phyloP scores from a whole-genome alignment of 2,797 vertebrate genomes.

The Glyptemys insculpta region DNA sequence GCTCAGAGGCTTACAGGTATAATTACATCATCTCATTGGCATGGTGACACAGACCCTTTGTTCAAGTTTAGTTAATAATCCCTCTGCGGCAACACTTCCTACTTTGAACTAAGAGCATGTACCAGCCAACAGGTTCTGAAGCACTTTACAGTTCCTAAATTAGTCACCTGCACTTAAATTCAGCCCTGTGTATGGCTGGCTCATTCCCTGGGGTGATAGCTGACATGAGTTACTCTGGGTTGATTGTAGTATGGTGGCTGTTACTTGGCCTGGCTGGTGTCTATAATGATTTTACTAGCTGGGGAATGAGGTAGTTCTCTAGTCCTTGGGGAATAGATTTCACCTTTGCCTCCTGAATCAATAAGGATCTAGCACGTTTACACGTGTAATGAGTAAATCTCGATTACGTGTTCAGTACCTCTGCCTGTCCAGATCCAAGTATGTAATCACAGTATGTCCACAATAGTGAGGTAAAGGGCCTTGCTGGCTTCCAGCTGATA shows the following conservation, averaged over 20 bases:
- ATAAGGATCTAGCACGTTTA: constrained; percentile 3
- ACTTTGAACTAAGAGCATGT: constrained; percentile 17
- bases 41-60: not conserved
- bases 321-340: not conserved
- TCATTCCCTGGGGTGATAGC: not conserved
- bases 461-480: constrained; percentile 39
- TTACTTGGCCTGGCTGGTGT: not conserved
- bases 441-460: constrained; percentile 48
- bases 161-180: not conserved
- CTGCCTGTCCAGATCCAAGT: constrained; percentile 25
- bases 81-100: not conserved
- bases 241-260: not conserved
- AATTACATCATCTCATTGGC: constrained; percentile 27
- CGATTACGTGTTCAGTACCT: constrained; percentile 11
- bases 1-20: constrained; percentile 41
- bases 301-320: not conserved
- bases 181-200: not conserved
- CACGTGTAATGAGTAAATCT: constrained; percentile 54
- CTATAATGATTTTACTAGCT: not conserved
- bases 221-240: not conserved
- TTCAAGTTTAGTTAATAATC: not conserved
- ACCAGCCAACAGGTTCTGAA: not conserved
- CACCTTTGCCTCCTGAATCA: constrained; percentile 29
- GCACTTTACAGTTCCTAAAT: not conserved
- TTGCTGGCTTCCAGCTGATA: constrained; percentile 54